These are phyloP conservation scores for Varanus salvator DNA, from an alignment of 2,113 vertebrate species.

Conservation along the genomic window DNA sequence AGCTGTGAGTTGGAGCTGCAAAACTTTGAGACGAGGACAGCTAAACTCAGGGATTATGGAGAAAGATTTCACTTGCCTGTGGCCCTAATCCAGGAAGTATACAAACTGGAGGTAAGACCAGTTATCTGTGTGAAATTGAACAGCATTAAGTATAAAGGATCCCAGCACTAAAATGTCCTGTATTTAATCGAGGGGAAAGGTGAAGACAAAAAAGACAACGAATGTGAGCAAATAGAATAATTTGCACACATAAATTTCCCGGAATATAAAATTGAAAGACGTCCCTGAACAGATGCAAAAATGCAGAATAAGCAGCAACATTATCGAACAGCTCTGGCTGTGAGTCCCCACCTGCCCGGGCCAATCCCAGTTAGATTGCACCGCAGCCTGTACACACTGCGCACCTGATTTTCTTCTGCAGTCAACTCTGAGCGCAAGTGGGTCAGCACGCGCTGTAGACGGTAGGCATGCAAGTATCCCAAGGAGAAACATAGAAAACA, in stretches of 20 bases:
- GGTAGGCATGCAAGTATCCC: background rate
- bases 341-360: too few relatives aligned
- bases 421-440: background rate
- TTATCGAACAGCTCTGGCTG: background rate
- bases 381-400: background rate
- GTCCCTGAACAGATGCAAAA: too few relatives aligned
- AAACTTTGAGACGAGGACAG: conserved; percentile 77
- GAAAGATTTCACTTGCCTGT: conserved; percentile 73
- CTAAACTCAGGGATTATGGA: conserved; percentile 77
- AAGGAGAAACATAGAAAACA: background rate
- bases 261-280: background rate
- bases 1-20: conserved; percentile 74
- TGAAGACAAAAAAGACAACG: background rate
- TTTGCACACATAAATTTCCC: background rate
- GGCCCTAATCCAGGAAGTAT: conserved; percentile 77
- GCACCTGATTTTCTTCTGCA: background rate
- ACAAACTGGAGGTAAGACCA: conserved; percentile 83
- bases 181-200: background rate
- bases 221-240: background rate
- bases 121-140: background rate
- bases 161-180: background rate
- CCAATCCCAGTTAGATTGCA: background rate
- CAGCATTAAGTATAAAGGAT: background rate
- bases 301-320: background rate
- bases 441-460: background rate